Conservation (phyloP, 2,113 vertebrate genomes). For the Chlorodrepanis virens region DNA sequence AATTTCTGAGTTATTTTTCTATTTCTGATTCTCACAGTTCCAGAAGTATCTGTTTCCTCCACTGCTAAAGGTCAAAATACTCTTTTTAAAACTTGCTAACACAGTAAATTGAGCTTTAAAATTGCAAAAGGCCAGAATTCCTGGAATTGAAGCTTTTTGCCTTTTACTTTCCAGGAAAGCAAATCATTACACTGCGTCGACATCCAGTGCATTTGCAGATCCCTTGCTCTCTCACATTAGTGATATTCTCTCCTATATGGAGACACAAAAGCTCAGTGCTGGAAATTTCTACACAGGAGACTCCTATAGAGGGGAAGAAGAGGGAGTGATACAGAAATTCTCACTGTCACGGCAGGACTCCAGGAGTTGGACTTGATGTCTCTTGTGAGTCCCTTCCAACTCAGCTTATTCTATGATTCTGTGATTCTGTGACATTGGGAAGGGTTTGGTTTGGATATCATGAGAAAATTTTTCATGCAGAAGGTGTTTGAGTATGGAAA, state of each 20-base stretch:
- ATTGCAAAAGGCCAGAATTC: background rate
- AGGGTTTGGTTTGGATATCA: background rate
- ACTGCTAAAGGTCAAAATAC: background rate
- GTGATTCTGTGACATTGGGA: background rate
- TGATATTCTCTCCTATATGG: background rate
- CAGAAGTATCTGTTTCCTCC: background rate
- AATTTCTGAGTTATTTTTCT: background rate
- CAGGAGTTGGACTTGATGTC: background rate
- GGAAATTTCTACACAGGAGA: background rate
- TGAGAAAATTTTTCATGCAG: background rate
- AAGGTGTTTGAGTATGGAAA: background rate
- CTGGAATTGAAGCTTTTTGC: background rate
- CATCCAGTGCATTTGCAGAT: background rate
- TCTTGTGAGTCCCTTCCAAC: background rate
- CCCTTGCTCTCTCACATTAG: background rate
- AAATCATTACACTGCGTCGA: background rate
- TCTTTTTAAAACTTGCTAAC: background rate
- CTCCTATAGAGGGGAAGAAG: background rate
- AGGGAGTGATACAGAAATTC: background rate
- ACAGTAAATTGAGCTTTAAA: background rate
- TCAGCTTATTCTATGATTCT: background rate
- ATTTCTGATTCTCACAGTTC: background rate
- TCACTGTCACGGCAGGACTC: background rate
- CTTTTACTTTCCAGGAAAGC: constrained; percentile 27
- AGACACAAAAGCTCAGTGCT: background rate